A percentile compares a stretch with the other conserved stretches of the same genome.
Evolutionary conservation across 1,140 invertebrate genomes (phyloP).

Genomic region (Cyclina sinensis): DNA sequence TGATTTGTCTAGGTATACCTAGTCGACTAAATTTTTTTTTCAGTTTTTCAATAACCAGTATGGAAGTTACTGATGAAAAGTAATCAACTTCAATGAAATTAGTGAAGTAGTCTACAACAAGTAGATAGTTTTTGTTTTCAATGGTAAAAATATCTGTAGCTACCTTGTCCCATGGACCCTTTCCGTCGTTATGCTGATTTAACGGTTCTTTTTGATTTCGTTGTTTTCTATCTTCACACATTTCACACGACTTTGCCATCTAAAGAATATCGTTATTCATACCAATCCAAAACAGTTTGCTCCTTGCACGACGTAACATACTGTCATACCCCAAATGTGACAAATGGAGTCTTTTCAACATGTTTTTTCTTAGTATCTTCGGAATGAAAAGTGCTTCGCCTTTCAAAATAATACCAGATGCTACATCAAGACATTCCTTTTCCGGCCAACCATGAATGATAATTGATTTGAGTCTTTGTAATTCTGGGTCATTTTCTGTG

Average conservation of each 20-base stretch:
- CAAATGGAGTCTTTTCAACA: constrained; percentile 80
- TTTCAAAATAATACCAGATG: constrained; percentile 74
- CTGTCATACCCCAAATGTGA: constrained; percentile 75
- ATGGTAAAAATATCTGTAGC: constrained; percentile 29
- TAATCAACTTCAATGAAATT: constrained; percentile 44
- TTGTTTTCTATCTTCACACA: not conserved
- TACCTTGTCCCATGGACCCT: constrained; percentile 54
- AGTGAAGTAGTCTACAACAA: constrained; percentile 50
- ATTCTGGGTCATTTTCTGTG: too few species aligned
- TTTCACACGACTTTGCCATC: not conserved
- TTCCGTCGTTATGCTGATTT: not conserved
- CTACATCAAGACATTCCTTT: too few species aligned
- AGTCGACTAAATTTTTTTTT: constrained; percentile 54
- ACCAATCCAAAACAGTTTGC: constrained; percentile 76
- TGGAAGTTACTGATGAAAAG: constrained; percentile 36
- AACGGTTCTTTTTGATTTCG: constrained; percentile 3
- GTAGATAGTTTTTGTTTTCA: constrained; percentile 34
- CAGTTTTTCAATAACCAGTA: constrained; percentile 43
- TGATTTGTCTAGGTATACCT: constrained; percentile 49
- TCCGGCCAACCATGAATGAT: too few species aligned
- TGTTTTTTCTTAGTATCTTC: constrained; percentile 27
- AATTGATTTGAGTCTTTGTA: too few species aligned
- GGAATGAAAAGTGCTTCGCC: constrained; percentile 77
- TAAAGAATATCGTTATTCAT: constrained; percentile 41
- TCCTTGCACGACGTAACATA: constrained; percentile 72